Evolutionary conservation across 2,113 vertebrate genomes (phyloP).

Genomic region (Rutilus rutilus): DNA sequence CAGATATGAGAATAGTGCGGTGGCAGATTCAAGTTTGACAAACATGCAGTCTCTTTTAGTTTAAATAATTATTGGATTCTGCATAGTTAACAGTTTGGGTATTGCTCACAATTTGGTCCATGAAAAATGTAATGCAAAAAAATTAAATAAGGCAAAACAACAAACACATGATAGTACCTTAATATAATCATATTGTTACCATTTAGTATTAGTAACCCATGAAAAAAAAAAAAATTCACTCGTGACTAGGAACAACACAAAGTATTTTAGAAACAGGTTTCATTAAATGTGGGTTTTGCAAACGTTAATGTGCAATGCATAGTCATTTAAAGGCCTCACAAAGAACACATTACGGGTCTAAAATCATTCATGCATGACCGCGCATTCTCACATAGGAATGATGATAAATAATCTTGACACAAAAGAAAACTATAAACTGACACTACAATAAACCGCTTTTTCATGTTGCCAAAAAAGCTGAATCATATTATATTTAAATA

Average conservation of each 20-base stretch:
- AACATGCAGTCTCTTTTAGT: background rate
- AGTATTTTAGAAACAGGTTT: background rate
- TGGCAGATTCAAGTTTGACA: background rate
- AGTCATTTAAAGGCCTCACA: background rate
- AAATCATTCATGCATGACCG: background rate
- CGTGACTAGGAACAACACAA: background rate
- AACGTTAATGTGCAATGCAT: background rate
- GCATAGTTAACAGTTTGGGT: background rate
- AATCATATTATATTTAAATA: background rate
- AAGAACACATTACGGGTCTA: background rate
- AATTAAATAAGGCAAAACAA: background rate
- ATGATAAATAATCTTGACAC: background rate
- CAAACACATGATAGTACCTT: background rate
- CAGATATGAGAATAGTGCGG: constrained; percentile 10
- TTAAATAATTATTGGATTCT: background rate
- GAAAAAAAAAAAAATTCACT: background rate
- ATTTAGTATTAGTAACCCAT: background rate
- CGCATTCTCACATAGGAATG: background rate
- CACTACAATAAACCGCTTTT: background rate
- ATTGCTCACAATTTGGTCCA: constrained; percentile 1
- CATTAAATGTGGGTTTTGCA: background rate
- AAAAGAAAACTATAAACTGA: background rate
- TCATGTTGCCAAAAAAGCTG: background rate
- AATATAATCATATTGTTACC: background rate
- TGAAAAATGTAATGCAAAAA: background rate